Evolutionary conservation across 2,888 invertebrate genomes (phyloP).

Genomic region (Aquatica leii): DNA sequence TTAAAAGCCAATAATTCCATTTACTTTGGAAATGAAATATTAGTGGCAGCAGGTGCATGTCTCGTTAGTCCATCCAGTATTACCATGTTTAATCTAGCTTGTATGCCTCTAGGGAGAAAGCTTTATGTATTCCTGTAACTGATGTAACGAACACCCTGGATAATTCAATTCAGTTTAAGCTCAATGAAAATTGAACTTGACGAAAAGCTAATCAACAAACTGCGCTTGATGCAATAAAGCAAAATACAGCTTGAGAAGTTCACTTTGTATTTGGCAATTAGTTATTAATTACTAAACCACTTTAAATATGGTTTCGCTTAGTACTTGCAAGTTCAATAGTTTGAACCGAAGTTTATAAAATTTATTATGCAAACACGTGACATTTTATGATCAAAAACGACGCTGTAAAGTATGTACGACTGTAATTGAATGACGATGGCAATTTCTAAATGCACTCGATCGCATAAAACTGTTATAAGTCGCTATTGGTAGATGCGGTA

Average conservation of each 20-base stretch:
- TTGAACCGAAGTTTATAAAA: neutral
- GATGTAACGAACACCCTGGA: conserved; percentile 44
- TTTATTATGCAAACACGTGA: neutral
- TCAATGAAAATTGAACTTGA: conserved; percentile 55
- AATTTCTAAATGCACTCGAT: neutral
- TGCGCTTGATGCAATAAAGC: conserved; percentile 13
- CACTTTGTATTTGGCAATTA: conserved; percentile 17
- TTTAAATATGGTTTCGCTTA: neutral
- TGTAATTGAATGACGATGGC: too few species aligned
- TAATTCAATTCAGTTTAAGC: conserved; percentile 54
- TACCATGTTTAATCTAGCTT: conserved; percentile 27
- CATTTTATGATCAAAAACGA: too few species aligned
- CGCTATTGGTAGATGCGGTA: neutral
- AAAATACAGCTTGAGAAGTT: conserved; percentile 15
- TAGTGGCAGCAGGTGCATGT: conserved; percentile 26
- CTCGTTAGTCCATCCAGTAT: conserved; percentile 26
- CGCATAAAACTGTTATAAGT: neutral
- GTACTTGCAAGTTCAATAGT: neutral
- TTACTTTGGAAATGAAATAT: conserved; percentile 22
- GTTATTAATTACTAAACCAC: conserved; percentile 9
- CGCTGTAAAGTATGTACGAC: too few species aligned
- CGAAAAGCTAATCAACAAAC: conserved; percentile 53
- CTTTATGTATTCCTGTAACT: conserved; percentile 24
- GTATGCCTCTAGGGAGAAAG: conserved; percentile 17
- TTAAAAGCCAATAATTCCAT: conserved; percentile 19